Conservation (phyloP, 1,140 invertebrate genomes). For the Apis florea region DNA sequence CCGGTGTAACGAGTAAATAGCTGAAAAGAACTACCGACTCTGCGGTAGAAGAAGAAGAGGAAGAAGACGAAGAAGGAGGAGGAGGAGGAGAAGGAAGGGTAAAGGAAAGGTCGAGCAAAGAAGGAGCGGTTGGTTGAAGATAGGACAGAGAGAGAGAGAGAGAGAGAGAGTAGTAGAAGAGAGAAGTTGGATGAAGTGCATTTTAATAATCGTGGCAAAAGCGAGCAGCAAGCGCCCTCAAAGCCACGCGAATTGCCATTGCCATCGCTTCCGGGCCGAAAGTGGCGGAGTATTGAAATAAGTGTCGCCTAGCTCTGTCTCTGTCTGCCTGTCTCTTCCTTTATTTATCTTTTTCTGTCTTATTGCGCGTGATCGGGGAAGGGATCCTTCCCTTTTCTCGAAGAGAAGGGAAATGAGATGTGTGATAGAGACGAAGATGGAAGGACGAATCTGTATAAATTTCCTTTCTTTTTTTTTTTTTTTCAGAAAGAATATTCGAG, state of each 20-base stretch:
- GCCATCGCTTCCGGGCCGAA: conserved; percentile 53
- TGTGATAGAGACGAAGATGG: not conserved
- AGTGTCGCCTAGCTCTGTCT: conserved; percentile 50
- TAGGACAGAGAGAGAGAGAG: not conserved
- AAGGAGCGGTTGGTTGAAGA: conserved; percentile 30
- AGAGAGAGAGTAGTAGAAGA: not conserved
- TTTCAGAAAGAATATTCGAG: not conserved
- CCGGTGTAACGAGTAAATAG: conserved; percentile 65
- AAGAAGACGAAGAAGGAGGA: conserved; percentile 26
- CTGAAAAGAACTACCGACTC: conserved; percentile 49
- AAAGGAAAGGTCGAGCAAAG: conserved; percentile 56
- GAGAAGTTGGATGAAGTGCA: conserved; percentile 47
- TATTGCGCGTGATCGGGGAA: conserved; percentile 13
- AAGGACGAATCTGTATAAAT: not conserved
- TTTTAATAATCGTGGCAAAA: conserved; percentile 68
- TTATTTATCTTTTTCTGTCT: not conserved
- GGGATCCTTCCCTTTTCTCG: not conserved
- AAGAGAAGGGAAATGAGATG: not conserved
- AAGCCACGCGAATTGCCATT: conserved; percentile 65
- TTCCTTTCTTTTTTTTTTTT: not conserved
- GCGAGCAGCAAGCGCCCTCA: conserved; percentile 51
- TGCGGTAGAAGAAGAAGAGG: conserved; percentile 26
- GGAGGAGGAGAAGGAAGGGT: conserved; percentile 49
- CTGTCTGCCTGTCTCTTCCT: not conserved
- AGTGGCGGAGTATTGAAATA: conserved; percentile 62